Base-by-base conservation (phyloP, 1,140 invertebrate genomes). In the Dendrolimus punctatus region DNA sequence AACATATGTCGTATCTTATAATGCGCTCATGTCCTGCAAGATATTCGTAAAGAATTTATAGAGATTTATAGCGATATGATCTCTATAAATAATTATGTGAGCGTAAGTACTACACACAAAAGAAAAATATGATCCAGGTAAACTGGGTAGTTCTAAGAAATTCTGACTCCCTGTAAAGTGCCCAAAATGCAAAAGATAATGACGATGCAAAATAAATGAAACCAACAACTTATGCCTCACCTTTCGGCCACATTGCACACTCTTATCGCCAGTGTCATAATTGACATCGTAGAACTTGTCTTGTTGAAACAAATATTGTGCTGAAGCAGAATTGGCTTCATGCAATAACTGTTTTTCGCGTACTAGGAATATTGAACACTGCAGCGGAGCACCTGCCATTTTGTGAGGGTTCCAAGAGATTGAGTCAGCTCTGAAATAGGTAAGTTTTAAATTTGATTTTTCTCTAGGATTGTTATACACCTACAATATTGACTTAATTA, bases 391-490 rank as follows among this genome's bases (percentile, higher is more conserved):
- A 4, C 96, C 96, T 10, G 96, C 90, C 89, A 97, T 93, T 76
- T 98, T 98, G 73, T 98, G 96, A 0, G 96, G 95, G 88, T 98
- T 98, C 96, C 96, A 98, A 0, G 95, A 91, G 50, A 98, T 88
- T 0, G 96, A 98, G 75, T 98, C 90, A 5, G 87, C 81, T 39
- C 84, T 87, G 55, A 4, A 78, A 65, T 44, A 37, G 39, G 23
- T 9, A 37, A 8, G 8, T 23, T 6, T 41, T 53, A 55, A 9
- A 46, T 6, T 40, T 47, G 42, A 44, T 37, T 38, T 38, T 8
- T 38, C 7, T 0, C 8, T 49, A 6, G 47, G 23, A 23, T 23
- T 23, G 23, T 23, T 23, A 23, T 23, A 23, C 3, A 23, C 23
- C 23, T 23, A 23, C 23, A 23, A 23, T 23, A 23, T 23, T 23